A percentile compares a stretch with the other conserved stretches of the same genome.
Evolutionary conservation across 2,888 invertebrate species (phyloP).

Genomic region (Philhelius pedissequus): DNA sequence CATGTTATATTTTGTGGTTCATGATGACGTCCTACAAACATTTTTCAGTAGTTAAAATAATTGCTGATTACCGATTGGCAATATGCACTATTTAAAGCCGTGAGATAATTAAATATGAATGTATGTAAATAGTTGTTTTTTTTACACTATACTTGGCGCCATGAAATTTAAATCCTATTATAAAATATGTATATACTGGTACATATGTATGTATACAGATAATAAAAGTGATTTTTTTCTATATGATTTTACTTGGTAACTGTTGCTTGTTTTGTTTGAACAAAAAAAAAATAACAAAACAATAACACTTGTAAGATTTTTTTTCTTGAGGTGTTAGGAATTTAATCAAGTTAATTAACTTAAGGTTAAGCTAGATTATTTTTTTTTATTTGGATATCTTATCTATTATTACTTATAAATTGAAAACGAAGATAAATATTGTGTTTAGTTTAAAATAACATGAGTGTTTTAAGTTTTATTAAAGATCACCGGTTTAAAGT

Average conservation of each 20-base stretch:
- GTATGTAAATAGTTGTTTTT: neutral
- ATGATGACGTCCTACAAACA: conserved; percentile 28
- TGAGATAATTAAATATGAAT: neutral
- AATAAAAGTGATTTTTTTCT: neutral
- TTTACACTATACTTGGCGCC: conserved; percentile 26
- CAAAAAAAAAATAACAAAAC: neutral
- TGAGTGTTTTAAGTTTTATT: no score
- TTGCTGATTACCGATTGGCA: conserved; percentile 5
- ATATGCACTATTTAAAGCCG: neutral
- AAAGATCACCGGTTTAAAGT: no score
- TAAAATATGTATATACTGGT: no score
- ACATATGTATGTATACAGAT: neutral
- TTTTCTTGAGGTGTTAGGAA: neutral
- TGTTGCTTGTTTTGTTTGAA: neutral
- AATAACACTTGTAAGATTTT: neutral
- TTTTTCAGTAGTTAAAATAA: conserved; percentile 1
- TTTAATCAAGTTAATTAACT: no score
- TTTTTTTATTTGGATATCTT: no score
- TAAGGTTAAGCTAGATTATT: no score
- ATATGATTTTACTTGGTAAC: neutral
- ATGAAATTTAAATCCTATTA: conserved; percentile 39
- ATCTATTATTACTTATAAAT: no score
- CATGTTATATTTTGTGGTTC: neutral
- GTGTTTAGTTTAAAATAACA: no score
- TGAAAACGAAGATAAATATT: no score